A percentile compares a stretch with the other conserved stretches of the same genome.
These are phyloP conservation scores for Periparus ater DNA, from an alignment of 2,797 vertebrate genomes.

Conservation along the genomic window DNA sequence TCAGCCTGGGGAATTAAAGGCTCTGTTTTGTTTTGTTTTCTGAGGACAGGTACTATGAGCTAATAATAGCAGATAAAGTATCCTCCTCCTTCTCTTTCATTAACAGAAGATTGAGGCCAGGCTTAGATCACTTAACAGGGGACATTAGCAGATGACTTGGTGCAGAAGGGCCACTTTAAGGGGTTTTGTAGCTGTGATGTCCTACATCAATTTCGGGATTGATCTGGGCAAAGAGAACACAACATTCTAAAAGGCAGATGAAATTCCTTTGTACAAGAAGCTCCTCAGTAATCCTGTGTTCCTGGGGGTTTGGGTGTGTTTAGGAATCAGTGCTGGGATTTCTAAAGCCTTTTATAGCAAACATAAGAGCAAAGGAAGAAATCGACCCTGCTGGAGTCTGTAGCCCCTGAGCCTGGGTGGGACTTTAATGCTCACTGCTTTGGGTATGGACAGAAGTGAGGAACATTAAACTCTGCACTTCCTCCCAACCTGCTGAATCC, in stretches of 20 bases:
- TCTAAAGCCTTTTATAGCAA: not conserved
- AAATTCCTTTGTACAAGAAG: not conserved
- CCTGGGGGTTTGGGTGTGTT: not conserved
- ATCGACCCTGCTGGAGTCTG: not conserved
- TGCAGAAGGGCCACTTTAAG: not conserved
- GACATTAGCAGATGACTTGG: slow-evolving; percentile 44
- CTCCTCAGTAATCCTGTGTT: not conserved
- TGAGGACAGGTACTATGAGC: not conserved
- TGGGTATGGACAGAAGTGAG: not conserved
- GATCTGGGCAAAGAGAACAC: not conserved
- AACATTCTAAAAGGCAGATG: not conserved
- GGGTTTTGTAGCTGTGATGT: not conserved
- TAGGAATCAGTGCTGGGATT: not conserved
- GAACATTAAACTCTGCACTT: not conserved
- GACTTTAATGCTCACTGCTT: not conserved
- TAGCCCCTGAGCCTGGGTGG: not conserved
- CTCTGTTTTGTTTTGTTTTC: not conserved
- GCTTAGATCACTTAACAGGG: slow-evolving; percentile 21
- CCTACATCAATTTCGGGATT: not conserved
- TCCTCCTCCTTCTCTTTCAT: slow-evolving; percentile 33
- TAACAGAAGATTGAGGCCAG: slow-evolving; percentile 67
- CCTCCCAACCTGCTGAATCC: not conserved
- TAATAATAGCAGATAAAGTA: slow-evolving; percentile 59
- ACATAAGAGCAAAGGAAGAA: not conserved
- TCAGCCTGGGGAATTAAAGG: not conserved